Evolutionary conservation across 2,888 invertebrate species (phyloP), one percentile per base, ranked within the genome.

Genomic region (Aspidapion aeneum): DNA sequence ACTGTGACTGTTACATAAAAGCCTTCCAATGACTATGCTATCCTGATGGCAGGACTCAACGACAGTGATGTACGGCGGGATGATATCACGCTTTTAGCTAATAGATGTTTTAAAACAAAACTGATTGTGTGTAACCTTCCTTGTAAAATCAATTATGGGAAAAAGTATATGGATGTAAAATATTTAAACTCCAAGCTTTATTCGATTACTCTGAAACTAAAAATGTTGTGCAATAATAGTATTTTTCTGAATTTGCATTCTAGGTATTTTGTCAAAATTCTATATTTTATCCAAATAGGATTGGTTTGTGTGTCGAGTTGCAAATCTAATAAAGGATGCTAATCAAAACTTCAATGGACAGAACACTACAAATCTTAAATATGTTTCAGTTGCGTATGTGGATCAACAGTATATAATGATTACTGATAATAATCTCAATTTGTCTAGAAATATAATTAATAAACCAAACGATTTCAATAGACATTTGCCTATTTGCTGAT

Each of bases 41-140:
- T 35, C 3, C 12, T 35, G 12, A 7, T 35, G 35, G 35, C 35
- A 35, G 35, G 35, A 35, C 35, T 35, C 12, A 35, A 35, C 12
- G 5, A 35, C 12, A 35, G 5, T 7, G 35, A 35, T 12, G 12
- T 35, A 35, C 35, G 35, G 35, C 3, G 12, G 12, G 12, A 35
- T 35, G 35, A 63, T n/a, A 18, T 54, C 63, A 49, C 22, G 21
- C 63, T 17, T 48, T 20, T 50, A 48, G 9, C 17, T 18, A 57
- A 57, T 19, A 18, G 58, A 48, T 56, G n/a, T 35, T 20, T 55
- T 35, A 55, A 17, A 61, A 19, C 55, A 55, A 35, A 35, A 48
- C 19, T 57, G 18, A 49, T 16, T 35, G 49, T 55, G 49, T 58
- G 35, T 12, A 35, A 35, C 35, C 35, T 35, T 35, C 35, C 35